Conservation (phyloP, 2,888 invertebrate species). For the Agrochola macilenta region DNA sequence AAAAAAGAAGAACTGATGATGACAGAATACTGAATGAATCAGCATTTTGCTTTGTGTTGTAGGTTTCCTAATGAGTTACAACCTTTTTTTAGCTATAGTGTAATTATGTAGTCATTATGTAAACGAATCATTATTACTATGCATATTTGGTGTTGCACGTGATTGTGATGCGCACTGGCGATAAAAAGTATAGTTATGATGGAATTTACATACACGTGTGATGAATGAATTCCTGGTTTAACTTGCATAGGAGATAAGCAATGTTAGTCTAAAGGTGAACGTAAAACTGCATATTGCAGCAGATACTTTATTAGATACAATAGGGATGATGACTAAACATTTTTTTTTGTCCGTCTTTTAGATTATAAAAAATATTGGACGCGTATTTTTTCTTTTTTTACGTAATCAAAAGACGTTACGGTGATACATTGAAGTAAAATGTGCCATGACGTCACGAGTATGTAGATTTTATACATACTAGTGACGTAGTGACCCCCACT, state of each 20-base stretch:
- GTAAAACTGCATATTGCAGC: neutral
- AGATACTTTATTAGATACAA: neutral
- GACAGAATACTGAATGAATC: constrained; percentile 5
- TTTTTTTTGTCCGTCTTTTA: too few species aligned
- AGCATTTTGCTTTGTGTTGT: neutral
- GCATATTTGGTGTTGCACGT: constrained; percentile 23
- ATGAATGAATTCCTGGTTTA: constrained; percentile 10
- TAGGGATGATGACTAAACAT: too few species aligned
- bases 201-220: constrained; percentile 32
- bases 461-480: too few species aligned
- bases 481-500: too few species aligned
- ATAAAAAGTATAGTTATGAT: constrained; percentile 5
- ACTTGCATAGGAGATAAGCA: neutral
- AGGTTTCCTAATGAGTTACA: constrained; percentile 1
- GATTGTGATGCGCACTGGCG: constrained; percentile 17
- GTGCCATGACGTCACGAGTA: too few species aligned
- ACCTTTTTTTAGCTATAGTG: constrained; percentile 18
- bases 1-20: neutral
- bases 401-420: too few species aligned
- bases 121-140: constrained; percentile 21
- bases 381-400: too few species aligned
- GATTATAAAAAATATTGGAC: too few species aligned
- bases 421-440: too few species aligned
- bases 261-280: neutral
- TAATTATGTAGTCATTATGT: constrained; percentile 39